Conservation (phyloP, 2,797 vertebrate genomes). For the Caiman crocodilus region DNA sequence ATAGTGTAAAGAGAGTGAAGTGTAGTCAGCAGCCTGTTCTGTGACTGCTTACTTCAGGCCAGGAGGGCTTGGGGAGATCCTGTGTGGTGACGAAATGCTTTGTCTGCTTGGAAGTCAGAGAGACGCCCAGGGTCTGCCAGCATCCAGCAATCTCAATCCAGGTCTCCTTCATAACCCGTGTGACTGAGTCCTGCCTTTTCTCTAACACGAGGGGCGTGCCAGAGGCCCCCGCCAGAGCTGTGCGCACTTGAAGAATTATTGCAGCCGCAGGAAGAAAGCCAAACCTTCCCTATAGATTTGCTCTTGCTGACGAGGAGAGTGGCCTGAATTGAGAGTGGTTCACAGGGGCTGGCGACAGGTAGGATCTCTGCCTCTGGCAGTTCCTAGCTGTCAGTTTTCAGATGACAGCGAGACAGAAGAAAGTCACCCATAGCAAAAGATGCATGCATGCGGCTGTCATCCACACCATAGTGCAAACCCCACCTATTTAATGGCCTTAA, state of each 20-base stretch:
- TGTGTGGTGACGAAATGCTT: background rate
- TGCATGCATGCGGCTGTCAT: background rate
- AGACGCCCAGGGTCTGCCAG: background rate
- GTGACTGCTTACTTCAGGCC: background rate
- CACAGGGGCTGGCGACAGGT: background rate
- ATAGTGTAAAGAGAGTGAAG: rapidly evolving
- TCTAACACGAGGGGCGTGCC: background rate
- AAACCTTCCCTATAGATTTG: background rate
- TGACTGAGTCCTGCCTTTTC: background rate
- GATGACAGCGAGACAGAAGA: background rate
- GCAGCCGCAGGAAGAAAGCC: background rate
- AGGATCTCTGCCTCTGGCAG: background rate
- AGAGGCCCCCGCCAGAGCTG: rapidly evolving
- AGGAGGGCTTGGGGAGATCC: rapidly evolving
- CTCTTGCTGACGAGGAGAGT: background rate
- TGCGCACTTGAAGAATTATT: background rate
- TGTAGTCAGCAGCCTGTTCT: background rate
- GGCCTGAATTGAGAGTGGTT: background rate
- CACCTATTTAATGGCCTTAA: background rate
- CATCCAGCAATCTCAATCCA: too few relatives aligned
- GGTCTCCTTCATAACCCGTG: background rate
- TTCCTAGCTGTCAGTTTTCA: background rate
- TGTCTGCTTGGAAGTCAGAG: rapidly evolving
- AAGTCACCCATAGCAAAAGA: background rate
- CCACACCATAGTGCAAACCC: background rate